Evolutionary conservation across 35 echinoderm and acorn worm genomes (phyloP).

Genomic region (Holothuria glaberrima): DNA sequence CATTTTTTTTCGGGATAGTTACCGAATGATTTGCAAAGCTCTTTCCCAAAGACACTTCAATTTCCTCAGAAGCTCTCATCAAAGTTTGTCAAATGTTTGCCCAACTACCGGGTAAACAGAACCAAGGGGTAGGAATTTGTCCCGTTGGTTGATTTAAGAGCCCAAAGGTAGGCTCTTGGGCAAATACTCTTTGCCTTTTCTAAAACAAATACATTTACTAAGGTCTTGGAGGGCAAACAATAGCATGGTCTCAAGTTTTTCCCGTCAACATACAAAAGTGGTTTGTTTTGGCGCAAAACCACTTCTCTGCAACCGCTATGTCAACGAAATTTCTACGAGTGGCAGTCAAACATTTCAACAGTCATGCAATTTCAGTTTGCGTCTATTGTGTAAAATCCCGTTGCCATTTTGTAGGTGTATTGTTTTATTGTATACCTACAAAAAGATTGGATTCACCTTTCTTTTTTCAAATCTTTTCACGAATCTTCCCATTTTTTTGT

Average conservation of each 20-base stretch:
- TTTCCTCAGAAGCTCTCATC: not conserved
- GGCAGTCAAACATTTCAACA: not conserved
- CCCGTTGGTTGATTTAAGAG: slow-evolving; percentile 40
- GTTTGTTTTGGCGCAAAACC: slow-evolving; percentile 54
- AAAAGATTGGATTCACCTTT: no score
- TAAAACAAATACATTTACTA: slow-evolving; percentile 48
- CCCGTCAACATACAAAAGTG: slow-evolving; percentile 49
- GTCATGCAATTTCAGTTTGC: slow-evolving; percentile 3
- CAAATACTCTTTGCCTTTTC: slow-evolving; percentile 43
- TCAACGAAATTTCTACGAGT: slow-evolving; percentile 28
- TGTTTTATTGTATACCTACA: slow-evolving; percentile 6
- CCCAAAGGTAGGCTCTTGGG: slow-evolving; percentile 45
- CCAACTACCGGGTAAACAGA: slow-evolving; percentile 47
- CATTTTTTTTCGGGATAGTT: no score
- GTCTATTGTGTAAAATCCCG: not conserved
- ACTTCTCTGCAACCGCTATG: slow-evolving; percentile 44
- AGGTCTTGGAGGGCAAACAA: slow-evolving; percentile 46
- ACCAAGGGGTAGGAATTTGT: slow-evolving; percentile 29
- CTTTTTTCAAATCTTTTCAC: no score
- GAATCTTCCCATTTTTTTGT: no score
- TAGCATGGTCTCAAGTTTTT: slow-evolving; percentile 15
- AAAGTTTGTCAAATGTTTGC: slow-evolving; percentile 33
- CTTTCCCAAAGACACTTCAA: no score
- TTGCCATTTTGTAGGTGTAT: slow-evolving; percentile 17
- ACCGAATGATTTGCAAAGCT: no score